Base-by-base conservation (phyloP, 2,113 vertebrate genomes). In the Lipophrys pholis region DNA sequence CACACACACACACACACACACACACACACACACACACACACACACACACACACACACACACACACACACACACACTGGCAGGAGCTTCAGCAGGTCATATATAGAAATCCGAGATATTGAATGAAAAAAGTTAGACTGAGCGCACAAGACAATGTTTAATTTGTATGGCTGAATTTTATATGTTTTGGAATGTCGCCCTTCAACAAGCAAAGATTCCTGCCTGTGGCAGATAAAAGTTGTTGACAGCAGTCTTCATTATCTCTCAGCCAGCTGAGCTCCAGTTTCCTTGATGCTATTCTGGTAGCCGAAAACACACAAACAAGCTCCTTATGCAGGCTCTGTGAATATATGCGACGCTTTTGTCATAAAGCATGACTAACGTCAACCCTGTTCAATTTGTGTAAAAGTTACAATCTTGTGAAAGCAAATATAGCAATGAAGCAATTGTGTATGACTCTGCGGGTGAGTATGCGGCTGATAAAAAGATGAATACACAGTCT, bases 171-270 rank as follows among this genome's bases (percentile, higher is more conserved):
- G 21, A 30, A 30, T 30, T 30, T 30, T 30, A 30, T 30, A 30
- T 4, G 21, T 74, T 77, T 55, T 73, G 76, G 75, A 86, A 85
- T 81, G 76, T 49, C 57, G 41, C 53, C 40, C 56, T 69, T 63
- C 67, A 61, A 59, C 0, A 0, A 60, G 56, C 6, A 10, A 54
- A 64, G 42, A 81, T 15, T 70, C 2, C 16, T 66, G 84, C 71
- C 65, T 69, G 69, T 42, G 40, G 6, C 49, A 54, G 82, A 87
- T 84, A 63, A 79, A 30, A 60, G 15, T 0, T 42, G 61, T 41
- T 76, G 73, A 78, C 39, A 46, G 69, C 39, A 46, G 69, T 63
- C 81, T 77, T 60, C 30, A 67, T 82, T 82, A 83, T 85, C 79
- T 36, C 42, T 0, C 6, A 3, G n/a, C 51, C 51, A 64, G 59